These are phyloP conservation scores for Choloepus hoffmanni DNA, from an alignment of 2,113 vertebrate genomes.

Conservation along the genomic window DNA sequence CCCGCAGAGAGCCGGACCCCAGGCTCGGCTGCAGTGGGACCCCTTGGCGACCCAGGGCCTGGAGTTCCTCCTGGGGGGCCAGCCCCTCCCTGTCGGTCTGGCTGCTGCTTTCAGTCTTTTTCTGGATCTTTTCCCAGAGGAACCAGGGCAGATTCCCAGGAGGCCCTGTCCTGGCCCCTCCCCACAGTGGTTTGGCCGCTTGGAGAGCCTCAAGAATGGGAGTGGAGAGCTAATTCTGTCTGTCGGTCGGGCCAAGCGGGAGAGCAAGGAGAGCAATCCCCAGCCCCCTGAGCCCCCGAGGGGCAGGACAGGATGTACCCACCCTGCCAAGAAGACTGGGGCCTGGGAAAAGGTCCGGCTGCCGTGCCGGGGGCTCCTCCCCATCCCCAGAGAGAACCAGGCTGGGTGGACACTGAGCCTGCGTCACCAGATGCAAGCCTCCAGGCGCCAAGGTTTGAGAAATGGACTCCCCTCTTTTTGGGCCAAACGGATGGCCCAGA, in stretches of 20 bases:
- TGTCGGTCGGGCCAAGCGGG: neutral
- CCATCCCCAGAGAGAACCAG: conserved; percentile 29
- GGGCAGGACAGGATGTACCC: neutral
- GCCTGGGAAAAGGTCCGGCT: conserved; percentile 66
- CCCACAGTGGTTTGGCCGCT: conserved; percentile 19
- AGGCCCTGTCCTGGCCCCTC: conserved; percentile 27
- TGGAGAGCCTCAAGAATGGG: conserved; percentile 23
- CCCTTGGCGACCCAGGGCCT: neutral
- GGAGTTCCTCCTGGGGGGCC: neutral
- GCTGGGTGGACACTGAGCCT: neutral
- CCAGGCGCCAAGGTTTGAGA: neutral
- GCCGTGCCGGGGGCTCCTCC: conserved; percentile 25
- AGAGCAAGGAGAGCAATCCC: neutral
- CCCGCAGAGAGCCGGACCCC: fast-evolving
- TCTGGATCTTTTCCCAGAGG: conserved; percentile 73
- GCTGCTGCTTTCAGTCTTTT: conserved; percentile 28
- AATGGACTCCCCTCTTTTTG: neutral
- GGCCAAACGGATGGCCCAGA: neutral
- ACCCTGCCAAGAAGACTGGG: neutral
- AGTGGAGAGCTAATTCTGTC: conserved; percentile 65
- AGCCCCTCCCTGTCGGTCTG: neutral
- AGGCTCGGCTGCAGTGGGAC: neutral
- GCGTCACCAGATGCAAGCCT: neutral
- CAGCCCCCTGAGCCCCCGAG: neutral
- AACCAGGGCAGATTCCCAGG: conserved; percentile 73